Evolutionary conservation across 37 sponge, comb jelly and placozoan species (phyloP), one percentile per base, ranked within the genome.

Genomic region (Hormiphora californensis): DNA sequence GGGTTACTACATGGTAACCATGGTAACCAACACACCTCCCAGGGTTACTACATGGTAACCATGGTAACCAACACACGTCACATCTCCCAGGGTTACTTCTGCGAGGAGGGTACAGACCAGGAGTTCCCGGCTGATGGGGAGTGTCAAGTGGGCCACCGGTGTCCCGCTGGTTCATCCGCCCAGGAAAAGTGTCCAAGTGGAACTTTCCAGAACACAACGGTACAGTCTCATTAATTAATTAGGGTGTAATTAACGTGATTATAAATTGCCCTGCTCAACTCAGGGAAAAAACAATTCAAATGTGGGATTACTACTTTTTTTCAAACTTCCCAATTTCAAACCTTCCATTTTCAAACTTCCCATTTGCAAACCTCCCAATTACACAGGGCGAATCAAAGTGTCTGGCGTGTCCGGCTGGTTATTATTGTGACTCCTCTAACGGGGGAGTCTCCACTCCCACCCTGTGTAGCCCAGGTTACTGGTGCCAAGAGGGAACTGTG

Each of bases 391-490:
- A 41, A 22, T 33, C 54, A 27, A 86, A 43, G 31, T 88, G 88
- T 41, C 54, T 86, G 23, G 11, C 54, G 7, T 88, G 88, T 33
- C 55, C 88, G 4, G 85, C 73, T 28, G 88, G 88, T 12, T 39
- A 12, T 3, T 88, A 88, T 34, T 88, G 88, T 37, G 88, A 88
- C 11, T n/a, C 41, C 40, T n/a, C 62, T 7, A 22, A 21, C n/a
- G 62, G 27, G 21, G 62, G 62, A 22, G 62, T 59, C 25, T 21
- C 27, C n/a, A 7, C 11, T n/a, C 62, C 62, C n/a, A 17, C 62
- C 27, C 5, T 59, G n/a, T 59, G 62, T 59, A 21, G 25, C n/a
- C 11, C 11, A 17, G 62, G 62, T 7, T 59, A 59, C 62, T 59
- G 62, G 62, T 59, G 62, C 22, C 25, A 7, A 5, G 62, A 59